Evolutionary conservation across 2,797 vertebrate genomes (phyloP).

Genomic region (Glyptemys insculpta): DNA sequence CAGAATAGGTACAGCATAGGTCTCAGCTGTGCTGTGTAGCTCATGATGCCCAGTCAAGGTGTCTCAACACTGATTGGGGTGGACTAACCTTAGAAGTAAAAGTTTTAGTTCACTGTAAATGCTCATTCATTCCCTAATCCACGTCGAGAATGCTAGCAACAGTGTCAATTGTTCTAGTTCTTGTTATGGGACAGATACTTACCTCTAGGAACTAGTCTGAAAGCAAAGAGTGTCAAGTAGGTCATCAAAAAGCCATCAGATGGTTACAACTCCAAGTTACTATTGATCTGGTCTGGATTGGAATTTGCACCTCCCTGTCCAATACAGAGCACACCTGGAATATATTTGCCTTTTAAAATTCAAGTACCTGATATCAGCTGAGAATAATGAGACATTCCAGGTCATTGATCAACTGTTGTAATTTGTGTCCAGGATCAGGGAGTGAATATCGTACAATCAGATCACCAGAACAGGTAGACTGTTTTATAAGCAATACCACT

Average conservation of each 20-base stretch:
- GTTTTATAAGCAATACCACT: not conserved
- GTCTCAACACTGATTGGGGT: no score
- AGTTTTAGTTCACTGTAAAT: no score
- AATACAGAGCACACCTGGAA: not conserved
- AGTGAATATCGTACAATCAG: not conserved
- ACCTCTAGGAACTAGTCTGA: not conserved
- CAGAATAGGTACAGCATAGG: no score
- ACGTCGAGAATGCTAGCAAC: rapidly evolving
- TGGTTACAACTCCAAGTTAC: rapidly evolving
- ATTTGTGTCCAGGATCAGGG: not conserved
- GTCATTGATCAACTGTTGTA: not conserved
- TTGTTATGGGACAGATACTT: not conserved
- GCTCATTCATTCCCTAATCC: not conserved
- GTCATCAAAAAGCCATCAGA: rapidly evolving
- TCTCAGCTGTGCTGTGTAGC: no score
- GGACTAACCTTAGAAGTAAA: no score
- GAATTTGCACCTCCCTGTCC: not conserved
- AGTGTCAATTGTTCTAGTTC: rapidly evolving
- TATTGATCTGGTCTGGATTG: rapidly evolving
- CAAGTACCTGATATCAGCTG: not conserved
- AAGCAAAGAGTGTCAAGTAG: rapidly evolving
- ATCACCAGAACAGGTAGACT: not conserved
- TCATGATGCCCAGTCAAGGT: no score
- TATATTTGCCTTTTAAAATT: not conserved
- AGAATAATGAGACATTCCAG: constrained; percentile 10